Base-by-base conservation (phyloP, 2,113 vertebrate genomes). In the Tor tambroides region DNA sequence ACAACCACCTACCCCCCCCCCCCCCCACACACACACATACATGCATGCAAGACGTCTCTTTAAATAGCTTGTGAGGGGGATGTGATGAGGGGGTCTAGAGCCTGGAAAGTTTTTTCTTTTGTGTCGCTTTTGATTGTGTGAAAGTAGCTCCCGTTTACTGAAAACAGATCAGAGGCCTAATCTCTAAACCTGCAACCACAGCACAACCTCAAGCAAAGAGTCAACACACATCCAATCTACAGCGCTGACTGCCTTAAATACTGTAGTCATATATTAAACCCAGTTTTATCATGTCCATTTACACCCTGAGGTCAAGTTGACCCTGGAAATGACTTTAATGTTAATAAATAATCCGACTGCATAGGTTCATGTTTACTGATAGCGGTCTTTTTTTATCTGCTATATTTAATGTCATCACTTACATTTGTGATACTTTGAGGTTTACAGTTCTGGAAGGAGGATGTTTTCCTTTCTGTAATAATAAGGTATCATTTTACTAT, bases 131-230 rank as follows among this genome's bases (percentile, higher is more conserved):
- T 83, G 30, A 46, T 71, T 72, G 67, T 74, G 83, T 54, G 67
- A 84, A 84, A 75, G 69, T 32, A 2, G 23, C 67, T 84, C 21
- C 49, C 28, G 30, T 84, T 84, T 84, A 43, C 83, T 26, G 67
- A 15, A 41, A 84, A 75, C 69, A 84, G 49, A 84, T 59, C 83
- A 84, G 32, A 51, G 65, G 21, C 69, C 49, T 84, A 59, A 74
- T 84, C 83, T 84, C 23, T 35, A 84, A 84, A 59, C 49, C 83
- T 74, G 69, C 83, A 74, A 56, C 46, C 49, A 26, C 49, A 59
- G 69, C 82, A 72, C 17, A 72, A 72, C 26, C 32, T 54, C 8
- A 56, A 56, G 38, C 81, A 71, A 54, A 54, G 43, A 71, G 49
- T 74, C 69, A 84, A 74, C 69, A 59, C 49, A 38, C 51, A 8